Conservation (phyloP, 2,113 vertebrate species). For the Platichthys stellatus region DNA sequence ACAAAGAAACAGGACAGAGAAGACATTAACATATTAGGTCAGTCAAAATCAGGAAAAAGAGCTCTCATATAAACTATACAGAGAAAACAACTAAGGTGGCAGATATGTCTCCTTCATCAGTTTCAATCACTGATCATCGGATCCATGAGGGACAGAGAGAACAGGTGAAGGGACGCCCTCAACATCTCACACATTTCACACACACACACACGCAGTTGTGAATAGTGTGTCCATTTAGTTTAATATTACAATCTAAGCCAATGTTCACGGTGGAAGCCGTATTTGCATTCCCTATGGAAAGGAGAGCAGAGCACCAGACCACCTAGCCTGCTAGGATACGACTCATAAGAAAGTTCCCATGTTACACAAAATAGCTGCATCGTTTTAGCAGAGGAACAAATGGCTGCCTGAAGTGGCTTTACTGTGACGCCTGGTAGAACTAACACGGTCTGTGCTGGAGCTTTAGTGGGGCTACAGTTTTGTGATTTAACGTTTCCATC, state of each 20-base stretch:
- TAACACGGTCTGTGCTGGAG: neutral
- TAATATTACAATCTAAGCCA: constrained; percentile 1
- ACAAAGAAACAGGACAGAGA: neutral
- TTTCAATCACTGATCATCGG: constrained; percentile 16
- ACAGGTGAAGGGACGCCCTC: constrained; percentile 5
- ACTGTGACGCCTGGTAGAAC: neutral
- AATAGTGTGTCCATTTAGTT: no score
- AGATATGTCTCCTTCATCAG: neutral
- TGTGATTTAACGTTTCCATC: constrained; percentile 66
- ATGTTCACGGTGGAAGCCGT: neutral
- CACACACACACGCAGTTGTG: neutral
- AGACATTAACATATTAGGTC: neutral
- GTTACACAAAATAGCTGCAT: neutral
- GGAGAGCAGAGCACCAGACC: neutral
- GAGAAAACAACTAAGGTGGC: constrained; percentile 17
- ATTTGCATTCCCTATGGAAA: neutral
- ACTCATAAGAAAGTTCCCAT: neutral
- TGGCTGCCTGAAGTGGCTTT: neutral
- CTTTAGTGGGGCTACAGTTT: neutral
- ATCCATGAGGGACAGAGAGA: neutral
- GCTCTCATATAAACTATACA: neutral
- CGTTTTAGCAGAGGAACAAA: neutral
- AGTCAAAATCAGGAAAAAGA: constrained; percentile 10
- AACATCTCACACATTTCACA: no score
- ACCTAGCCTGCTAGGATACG: neutral